phyloP scores from a whole-genome alignment of 2,888 invertebrate species.

The Meteorus colon region DNA sequence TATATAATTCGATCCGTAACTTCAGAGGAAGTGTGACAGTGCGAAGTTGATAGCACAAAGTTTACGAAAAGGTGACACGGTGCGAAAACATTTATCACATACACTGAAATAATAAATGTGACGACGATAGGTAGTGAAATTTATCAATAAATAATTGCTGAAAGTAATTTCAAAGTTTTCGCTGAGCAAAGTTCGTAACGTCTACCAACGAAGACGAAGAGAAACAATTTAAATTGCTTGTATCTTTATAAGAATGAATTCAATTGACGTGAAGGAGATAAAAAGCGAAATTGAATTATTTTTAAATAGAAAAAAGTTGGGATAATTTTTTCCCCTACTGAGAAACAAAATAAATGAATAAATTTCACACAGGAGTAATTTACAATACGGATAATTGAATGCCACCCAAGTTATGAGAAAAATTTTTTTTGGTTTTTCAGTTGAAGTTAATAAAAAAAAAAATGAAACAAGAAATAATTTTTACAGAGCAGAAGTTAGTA shows the following conservation, averaged over 20 bases:
- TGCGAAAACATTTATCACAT: constrained; percentile 25
- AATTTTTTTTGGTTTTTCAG: too few relatives aligned
- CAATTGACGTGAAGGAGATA: not conserved
- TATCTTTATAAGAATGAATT: not conserved
- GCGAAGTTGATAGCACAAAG: constrained; percentile 22
- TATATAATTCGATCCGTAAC: constrained; percentile 29
- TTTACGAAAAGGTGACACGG: constrained; percentile 8
- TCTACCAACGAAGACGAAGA: not conserved
- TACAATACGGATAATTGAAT: too few relatives aligned
- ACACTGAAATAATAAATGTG: not conserved
- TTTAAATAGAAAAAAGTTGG: not conserved
- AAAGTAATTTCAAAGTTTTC: not conserved
- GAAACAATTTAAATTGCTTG: constrained; percentile 2
- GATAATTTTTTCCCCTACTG: not conserved
- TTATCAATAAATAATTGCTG: not conserved
- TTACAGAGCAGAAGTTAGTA: too few relatives aligned
- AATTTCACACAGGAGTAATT: too few relatives aligned
- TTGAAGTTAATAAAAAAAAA: too few relatives aligned
- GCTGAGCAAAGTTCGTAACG: not conserved
- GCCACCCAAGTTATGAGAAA: too few relatives aligned
- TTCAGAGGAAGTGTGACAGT: constrained; percentile 4
- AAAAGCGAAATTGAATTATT: not conserved
- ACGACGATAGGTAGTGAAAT: not conserved
- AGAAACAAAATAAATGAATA: not conserved
- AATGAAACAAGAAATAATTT: too few relatives aligned